phyloP scores from a whole-genome alignment of 2,797 vertebrate genomes.

The Otus scops region DNA sequence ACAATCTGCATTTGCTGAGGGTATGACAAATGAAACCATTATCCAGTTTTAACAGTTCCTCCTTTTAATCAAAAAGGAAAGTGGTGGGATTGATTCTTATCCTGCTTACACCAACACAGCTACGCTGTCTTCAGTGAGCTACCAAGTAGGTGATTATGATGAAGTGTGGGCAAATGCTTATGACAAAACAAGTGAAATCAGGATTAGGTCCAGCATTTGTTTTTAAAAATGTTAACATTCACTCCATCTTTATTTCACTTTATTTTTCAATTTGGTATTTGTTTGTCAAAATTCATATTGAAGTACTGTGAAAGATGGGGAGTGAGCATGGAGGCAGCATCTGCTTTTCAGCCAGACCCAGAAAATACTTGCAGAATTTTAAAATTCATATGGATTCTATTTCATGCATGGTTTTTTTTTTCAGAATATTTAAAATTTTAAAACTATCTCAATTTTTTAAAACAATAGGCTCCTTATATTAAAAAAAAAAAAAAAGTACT shows the following conservation, averaged over 20 bases:
- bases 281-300: background rate
- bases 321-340: background rate
- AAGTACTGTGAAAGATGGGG: background rate
- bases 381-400: slow-evolving; percentile 25
- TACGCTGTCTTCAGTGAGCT: background rate
- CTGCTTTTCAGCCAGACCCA: background rate
- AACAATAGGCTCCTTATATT: background rate
- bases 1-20: background rate
- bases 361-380: slow-evolving; percentile 19
- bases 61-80: background rate
- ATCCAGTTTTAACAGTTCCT: background rate
- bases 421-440: background rate
- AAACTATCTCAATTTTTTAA: background rate
- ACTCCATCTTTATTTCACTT: background rate
- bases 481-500: background rate
- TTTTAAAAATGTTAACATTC: background rate
- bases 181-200: background rate
- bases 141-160: background rate
- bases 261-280: background rate
- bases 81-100: background rate
- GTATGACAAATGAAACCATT: background rate
- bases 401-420: background rate
- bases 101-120: background rate
- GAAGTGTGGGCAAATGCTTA: background rate
- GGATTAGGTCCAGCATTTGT: background rate